Evolutionary conservation across 2,888 invertebrate genomes (phyloP).

Genomic region (Sepiola atlantica): DNA sequence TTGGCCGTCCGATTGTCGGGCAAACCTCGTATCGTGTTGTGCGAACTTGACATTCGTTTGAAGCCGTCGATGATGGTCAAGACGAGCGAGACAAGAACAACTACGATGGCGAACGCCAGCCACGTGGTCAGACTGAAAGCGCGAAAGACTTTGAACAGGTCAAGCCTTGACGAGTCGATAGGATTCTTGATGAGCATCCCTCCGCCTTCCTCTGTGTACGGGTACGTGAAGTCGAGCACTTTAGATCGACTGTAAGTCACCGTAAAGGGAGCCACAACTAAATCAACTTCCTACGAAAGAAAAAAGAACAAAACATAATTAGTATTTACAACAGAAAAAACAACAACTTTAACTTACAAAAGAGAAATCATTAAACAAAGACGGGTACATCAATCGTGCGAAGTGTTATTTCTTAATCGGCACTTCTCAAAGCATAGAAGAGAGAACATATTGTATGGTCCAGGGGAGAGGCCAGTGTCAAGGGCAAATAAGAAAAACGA

Average conservation of each 20-base stretch:
- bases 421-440: too few species aligned
- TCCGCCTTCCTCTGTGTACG: constrained; percentile 61
- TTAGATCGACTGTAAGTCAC: constrained; percentile 55
- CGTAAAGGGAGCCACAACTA: constrained; percentile 61
- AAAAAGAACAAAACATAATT: background rate
- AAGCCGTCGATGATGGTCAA: constrained; percentile 56
- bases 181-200: constrained; percentile 61
- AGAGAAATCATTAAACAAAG: too few species aligned
- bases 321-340: background rate
- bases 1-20: constrained; percentile 5
- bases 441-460: too few species aligned
- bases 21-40: constrained; percentile 9
- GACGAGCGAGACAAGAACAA: constrained; percentile 56
- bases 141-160: constrained; percentile 61
- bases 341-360: too few species aligned
- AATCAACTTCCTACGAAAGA: constrained; percentile 56
- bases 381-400: too few species aligned
- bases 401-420: too few species aligned
- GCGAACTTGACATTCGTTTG: constrained; percentile 41
- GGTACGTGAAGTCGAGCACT: constrained; percentile 57
- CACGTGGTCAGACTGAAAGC: constrained; percentile 60
- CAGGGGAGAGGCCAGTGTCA: too few species aligned
- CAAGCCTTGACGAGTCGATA: constrained; percentile 52
- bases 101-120: constrained; percentile 54
- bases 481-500: too few species aligned